phyloP scores from a whole-genome alignment of 1,140 invertebrate species.

The Polyergus mexicanus region DNA sequence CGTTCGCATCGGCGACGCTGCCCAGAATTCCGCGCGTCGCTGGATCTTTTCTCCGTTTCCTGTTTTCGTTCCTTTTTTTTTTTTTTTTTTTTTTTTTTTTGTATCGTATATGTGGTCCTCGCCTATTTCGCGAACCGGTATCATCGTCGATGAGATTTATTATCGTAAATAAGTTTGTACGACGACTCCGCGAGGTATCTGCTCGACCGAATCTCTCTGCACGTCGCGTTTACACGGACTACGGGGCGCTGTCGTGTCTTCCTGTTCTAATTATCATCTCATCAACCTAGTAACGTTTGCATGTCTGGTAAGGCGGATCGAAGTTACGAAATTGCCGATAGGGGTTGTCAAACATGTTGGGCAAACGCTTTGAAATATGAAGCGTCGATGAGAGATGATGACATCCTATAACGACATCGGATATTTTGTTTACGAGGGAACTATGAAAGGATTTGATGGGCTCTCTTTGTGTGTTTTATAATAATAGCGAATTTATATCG shows the following conservation, averaged over 20 bases:
- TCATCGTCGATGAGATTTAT: slow-evolving; percentile 15
- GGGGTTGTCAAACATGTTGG: slow-evolving; percentile 39
- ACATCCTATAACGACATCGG: neutral
- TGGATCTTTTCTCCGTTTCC: slow-evolving; percentile 41
- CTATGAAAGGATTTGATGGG: neutral
- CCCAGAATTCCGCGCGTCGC: slow-evolving; percentile 14
- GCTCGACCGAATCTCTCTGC: neutral
- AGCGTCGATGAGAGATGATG: slow-evolving; percentile 46
- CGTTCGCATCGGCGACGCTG: slow-evolving; percentile 7
- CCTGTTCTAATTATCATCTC: slow-evolving; percentile 66
- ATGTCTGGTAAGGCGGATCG: slow-evolving; percentile 64
- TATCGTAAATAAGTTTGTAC: neutral
- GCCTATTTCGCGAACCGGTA: slow-evolving; percentile 38
- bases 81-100: neutral
- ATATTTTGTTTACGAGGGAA: neutral
- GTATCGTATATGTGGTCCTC: slow-evolving; percentile 11
- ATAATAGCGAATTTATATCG: neutral
- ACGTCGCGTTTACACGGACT: slow-evolving; percentile 39
- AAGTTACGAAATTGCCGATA: slow-evolving; percentile 60
- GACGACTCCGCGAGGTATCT: neutral
- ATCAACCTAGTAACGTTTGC: slow-evolving; percentile 66
- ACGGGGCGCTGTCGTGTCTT: slow-evolving; percentile 37
- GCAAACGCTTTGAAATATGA: slow-evolving; percentile 46
- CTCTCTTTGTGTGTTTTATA: neutral
- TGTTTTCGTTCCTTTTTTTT: neutral